phyloP scores from a whole-genome alignment of 1,140 invertebrate genomes.

The Drosophila pachea region DNA sequence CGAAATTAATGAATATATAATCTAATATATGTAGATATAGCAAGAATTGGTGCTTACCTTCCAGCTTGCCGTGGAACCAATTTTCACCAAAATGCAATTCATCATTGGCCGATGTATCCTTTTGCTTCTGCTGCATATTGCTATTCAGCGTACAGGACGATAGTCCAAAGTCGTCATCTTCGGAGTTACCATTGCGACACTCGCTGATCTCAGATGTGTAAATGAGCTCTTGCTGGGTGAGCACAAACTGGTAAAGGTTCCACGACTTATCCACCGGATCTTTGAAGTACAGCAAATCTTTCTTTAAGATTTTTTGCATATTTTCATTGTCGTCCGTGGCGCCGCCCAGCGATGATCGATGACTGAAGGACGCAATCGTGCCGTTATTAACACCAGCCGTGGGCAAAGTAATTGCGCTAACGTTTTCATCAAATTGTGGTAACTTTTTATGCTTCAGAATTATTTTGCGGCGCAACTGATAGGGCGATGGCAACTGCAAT shows the following conservation, averaged over 20 bases:
- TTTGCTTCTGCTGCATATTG: slow-evolving; percentile 70
- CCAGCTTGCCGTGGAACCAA: slow-evolving; percentile 96
- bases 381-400: slow-evolving; percentile 39
- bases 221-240: slow-evolving; percentile 92
- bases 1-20: neutral
- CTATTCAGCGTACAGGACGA: slow-evolving; percentile 50
- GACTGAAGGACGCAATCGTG: slow-evolving; percentile 39
- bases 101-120: slow-evolving; percentile 81
- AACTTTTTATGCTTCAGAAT: slow-evolving; percentile 97
- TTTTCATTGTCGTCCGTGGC: slow-evolving; percentile 84
- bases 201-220: slow-evolving; percentile 83
- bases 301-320: slow-evolving; percentile 92
- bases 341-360: slow-evolving; percentile 58
- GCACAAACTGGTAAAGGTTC: slow-evolving; percentile 97
- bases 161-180: slow-evolving; percentile 80
- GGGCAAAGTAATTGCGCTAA: slow-evolving; percentile 24
- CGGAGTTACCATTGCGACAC: slow-evolving; percentile 81
- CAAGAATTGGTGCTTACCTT: slow-evolving; percentile 75
- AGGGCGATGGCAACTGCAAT: slow-evolving; percentile 91
- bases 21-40: neutral
- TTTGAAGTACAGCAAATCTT: slow-evolving; percentile 93
- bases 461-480: slow-evolving; percentile 87
- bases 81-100: slow-evolving; percentile 96
- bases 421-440: slow-evolving; percentile 87
- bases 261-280: slow-evolving; percentile 93